Percentiles rank a stretch among this genome's conserved stretches.
phyloP scores from a whole-genome alignment of 2,888 invertebrate species.

The Augiades crinisus region DNA sequence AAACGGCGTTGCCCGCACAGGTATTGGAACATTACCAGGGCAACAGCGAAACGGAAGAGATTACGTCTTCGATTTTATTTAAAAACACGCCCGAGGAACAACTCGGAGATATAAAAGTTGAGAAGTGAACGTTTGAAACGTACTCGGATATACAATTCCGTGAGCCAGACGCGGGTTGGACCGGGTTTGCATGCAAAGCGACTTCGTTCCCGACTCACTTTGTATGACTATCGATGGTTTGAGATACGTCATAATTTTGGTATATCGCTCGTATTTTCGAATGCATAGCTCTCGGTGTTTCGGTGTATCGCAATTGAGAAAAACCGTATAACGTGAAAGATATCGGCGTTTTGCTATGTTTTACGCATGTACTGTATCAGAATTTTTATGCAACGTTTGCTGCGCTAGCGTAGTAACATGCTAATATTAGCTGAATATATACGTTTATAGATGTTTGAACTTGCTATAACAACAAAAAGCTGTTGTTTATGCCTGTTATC shows the following conservation, averaged over 20 bases:
- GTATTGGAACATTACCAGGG: constrained; percentile 50
- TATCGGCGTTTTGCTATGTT: no score
- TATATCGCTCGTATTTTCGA: constrained; percentile 9
- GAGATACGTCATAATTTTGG: constrained; percentile 13
- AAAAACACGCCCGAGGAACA: constrained; percentile 46
- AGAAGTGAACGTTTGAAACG: constrained; percentile 39
- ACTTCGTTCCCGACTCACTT: constrained; percentile 30
- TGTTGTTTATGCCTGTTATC: no score
- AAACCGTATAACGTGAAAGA: no score
- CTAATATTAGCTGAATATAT: no score
- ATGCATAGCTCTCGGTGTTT: constrained; percentile 3
- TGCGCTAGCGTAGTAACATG: no score
- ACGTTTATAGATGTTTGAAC: no score
- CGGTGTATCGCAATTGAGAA: no score
- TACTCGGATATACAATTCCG: constrained; percentile 44
- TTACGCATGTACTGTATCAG: no score
- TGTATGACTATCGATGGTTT: constrained; percentile 14
- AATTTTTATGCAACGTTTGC: no score
- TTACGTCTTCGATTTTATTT: constrained; percentile 63
- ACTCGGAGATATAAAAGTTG: constrained; percentile 49
- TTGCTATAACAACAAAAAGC: no score
- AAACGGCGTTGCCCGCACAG: constrained; percentile 30
- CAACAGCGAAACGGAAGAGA: constrained; percentile 48
- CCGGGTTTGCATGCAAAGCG: constrained; percentile 48
- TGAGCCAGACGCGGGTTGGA: constrained; percentile 42